Evolutionary conservation across 2,113 vertebrate genomes (phyloP), one percentile per base, ranked within the genome.

Genomic region (Seriola aureovittata): DNA sequence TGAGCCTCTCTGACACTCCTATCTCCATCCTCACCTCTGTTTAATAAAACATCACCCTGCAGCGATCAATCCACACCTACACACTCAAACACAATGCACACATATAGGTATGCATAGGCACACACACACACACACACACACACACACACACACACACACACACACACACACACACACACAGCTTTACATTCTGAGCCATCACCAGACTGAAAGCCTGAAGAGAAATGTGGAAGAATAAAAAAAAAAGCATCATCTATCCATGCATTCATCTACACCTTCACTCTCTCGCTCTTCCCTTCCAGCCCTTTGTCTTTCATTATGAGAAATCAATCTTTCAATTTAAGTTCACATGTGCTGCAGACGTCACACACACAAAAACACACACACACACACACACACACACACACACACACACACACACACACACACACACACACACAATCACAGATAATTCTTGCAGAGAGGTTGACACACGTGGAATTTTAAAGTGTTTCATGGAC

Each of bases 1-100:
- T 63, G 54, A 86, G 67, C 48, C 36, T 46, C 40, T 78, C 66
- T 66, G 65, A 82, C 65, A 52, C 46, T 42, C 46, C 36, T 17
- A 19, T 66, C 78, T 71, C 72, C 19, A 38, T 72, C 50, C 62
- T 77, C 81, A 57, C 72, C 57, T 76, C 85, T 87, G 66, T 87
- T 92, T 82, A 91, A 91, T 94, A 93, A 93, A 90, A 93, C 89
- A 93, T 93, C 62, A 74, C 11, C 63, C 46, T 60, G 69, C 72
- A 52, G 36, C 21, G 44, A 92, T 93, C 91, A 54, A 90, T 86
- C 86, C 42, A 64, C 40, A 73, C 68, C 2, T 86, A 88, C 42
- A 66, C 36, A 71, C 64, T 1, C 3, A 85, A 25, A 76, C 52
- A 74, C 78, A 80, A 14, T 71, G 44, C 71, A 83, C 23, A 84